A percentile compares a stretch with the other conserved stretches of the same genome.
These are phyloP conservation scores for Whitmania pigra DNA, from an alignment of 1,140 invertebrate species.

Conservation along the genomic window DNA sequence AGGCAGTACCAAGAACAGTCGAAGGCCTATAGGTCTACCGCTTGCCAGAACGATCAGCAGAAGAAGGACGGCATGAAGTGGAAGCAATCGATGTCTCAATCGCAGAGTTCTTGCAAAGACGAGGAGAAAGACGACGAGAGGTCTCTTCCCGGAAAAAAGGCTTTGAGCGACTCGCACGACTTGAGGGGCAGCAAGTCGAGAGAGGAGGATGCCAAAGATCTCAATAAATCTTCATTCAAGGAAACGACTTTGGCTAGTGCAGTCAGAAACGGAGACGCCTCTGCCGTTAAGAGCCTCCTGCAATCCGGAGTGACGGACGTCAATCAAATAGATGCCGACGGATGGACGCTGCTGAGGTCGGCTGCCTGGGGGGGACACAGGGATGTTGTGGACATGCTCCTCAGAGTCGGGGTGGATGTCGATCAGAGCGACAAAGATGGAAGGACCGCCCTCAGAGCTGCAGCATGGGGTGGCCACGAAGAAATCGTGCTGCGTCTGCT, in stretches of 20 bases:
- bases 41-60: not conserved
- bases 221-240: not conserved
- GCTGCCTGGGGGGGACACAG: slow-evolving; percentile 96
- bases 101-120: not conserved
- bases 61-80: not conserved
- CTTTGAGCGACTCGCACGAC: too few relatives aligned
- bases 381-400: slow-evolving; percentile 44
- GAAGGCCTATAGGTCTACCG: not conserved
- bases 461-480: slow-evolving; percentile 77
- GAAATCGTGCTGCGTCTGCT: slow-evolving; percentile 76
- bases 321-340: slow-evolving; percentile 69
- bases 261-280: slow-evolving; percentile 47
- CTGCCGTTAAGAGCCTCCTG: slow-evolving; percentile 56
- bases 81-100: not conserved
- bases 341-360: slow-evolving; percentile 98
- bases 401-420: slow-evolving; percentile 64
- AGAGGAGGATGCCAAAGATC: not conserved
- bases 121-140: not conserved
- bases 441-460: slow-evolving; percentile 75
- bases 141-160: not conserved
- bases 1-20: not conserved
- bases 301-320: slow-evolving; percentile 53
- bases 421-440: slow-evolving; percentile 70
- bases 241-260: slow-evolving; percentile 57
- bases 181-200: not conserved